Base-by-base conservation (phyloP, 2,888 invertebrate species). In the Pinctada fucata region DNA sequence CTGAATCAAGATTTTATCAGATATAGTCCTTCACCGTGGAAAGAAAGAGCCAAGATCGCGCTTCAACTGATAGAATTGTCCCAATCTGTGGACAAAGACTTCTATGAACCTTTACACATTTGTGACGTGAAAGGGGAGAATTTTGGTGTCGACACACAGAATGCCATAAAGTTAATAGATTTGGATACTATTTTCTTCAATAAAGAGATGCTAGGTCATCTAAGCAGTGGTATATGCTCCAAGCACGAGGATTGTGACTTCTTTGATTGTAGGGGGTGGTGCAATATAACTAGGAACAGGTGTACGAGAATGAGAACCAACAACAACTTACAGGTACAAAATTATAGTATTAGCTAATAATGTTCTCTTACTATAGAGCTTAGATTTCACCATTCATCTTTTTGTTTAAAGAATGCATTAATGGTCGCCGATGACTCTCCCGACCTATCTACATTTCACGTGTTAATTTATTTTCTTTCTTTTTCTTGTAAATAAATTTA, bases 101-200 rank as follows among this genome's bases (percentile, higher is more conserved):
- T 95, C 80, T 93, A 94, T 2, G 94, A 95, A 85, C 94, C 95
- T 0, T 93, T 95, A 79, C 94, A 95, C 87, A 91, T 96, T 48
- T 96, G 96, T 91, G 95, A 95, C 92, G 93, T 95, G 0, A 95
- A 95, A 91, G 92, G 95, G 80, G 94, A 94, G 80, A 95, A 95
- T 89, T 95, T 96, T 91, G 95, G 95, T 0, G 88, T 95, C 0
- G 93, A 94, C 65, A 76, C 75, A 1, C 86, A 89, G 66, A 88
- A 88, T 16, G 76, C 77, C 48, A 84, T 92, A 8, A 90, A 95
- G 91, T 94, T 95, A 83, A 91, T 95, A 51, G 95, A 95, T 91
- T 91, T 95, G 47, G 95, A 95, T 85, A 94, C 94, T 2, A 94
- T 95, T 3, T 94, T 95, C 86, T 94, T 95, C 16, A 93, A 93